Evolutionary conservation across 2,113 vertebrate genomes (phyloP).

Genomic region (Dunckerocampus dactyliophorus): DNA sequence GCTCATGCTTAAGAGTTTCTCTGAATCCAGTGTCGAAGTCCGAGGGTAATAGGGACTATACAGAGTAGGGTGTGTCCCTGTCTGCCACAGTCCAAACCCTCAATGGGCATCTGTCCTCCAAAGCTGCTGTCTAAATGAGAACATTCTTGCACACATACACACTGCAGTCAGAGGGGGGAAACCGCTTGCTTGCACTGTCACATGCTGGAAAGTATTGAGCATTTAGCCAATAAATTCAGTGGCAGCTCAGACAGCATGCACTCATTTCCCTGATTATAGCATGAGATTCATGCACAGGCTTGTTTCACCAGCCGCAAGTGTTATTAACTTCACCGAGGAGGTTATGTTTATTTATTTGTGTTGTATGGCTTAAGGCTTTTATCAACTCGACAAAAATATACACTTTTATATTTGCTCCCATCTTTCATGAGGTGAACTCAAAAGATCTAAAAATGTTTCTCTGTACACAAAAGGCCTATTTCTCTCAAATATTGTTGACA

Average conservation of each 20-base stretch:
- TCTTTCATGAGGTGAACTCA: too few relatives aligned
- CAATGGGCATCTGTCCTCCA: slow-evolving; percentile 62
- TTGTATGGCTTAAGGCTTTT: background rate
- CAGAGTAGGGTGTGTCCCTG: slow-evolving; percentile 57
- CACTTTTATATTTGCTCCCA: too few relatives aligned
- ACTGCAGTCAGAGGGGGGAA: slow-evolving; percentile 16
- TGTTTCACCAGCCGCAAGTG: slow-evolving; percentile 17
- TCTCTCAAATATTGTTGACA: too few relatives aligned
- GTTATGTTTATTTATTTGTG: background rate
- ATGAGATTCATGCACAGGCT: slow-evolving; percentile 1
- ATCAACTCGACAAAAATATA: too few relatives aligned
- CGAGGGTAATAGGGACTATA: slow-evolving; percentile 30
- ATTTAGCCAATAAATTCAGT: slow-evolving; percentile 1
- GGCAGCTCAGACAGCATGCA: background rate
- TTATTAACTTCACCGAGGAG: background rate
- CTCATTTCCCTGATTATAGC: slow-evolving; percentile 1
- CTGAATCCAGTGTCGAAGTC: slow-evolving; percentile 15
- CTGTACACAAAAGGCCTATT: too few relatives aligned
- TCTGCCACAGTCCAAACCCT: slow-evolving; percentile 50
- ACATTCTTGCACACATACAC: slow-evolving; percentile 39
- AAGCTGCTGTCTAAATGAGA: slow-evolving; percentile 50
- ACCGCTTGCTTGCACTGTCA: slow-evolving; percentile 15
- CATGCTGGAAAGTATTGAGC: slow-evolving; percentile 2
- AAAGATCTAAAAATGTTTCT: too few relatives aligned
- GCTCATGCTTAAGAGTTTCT: slow-evolving; percentile 9